Base-by-base conservation (phyloP, 2,888 invertebrate species). In the Patella depressa region DNA sequence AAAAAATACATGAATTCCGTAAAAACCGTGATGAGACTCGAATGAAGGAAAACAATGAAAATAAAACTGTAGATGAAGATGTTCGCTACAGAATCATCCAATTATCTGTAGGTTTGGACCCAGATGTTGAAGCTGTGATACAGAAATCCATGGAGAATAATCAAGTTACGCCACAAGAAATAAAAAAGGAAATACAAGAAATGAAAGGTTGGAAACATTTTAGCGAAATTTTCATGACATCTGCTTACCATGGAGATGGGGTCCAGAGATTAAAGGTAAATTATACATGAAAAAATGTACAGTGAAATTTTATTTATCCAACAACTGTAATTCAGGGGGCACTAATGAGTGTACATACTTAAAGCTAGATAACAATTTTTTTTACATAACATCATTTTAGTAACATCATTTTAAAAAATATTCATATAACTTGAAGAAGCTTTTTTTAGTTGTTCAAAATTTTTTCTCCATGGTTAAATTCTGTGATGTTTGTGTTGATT, bases 201-300 rank as follows among this genome's bases (percentile, higher is more conserved):
- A 87, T 89, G 78, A 83, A 83, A 76, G 94, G 94, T 11, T 96
- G 96, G 95, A 93, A 94, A n/a, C 90, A 95, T 83, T 99, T 99
- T 91, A 93, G 94, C 53, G 95, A 96, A 89, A 95, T 98, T 14
- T 99, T 99, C 90, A 95, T 98, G 93, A 94, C 97, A n/a, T 98
- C 98, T 12, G 96, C 97, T 0, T 90, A 97, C 53, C 94, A 94
- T 77, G 95, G 95, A 34, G 94, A 94, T 91, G 97, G 97, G 2
- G 92, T 96, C 2, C 92, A 93, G 54, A 94, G 95, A 85, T 92
- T 97, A 53, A 94, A 94, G 92, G 95, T 89, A 78, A 82, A 77
- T 70, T 15, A 29, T 65, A 65, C 45, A 45, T 45, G 45, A 7
- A 45, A 34, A 34, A 34, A 34, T 34, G 4, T 34, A 34, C 34